Conservation (phyloP, 2,113 vertebrate genomes). For the Lathamus discolor region DNA sequence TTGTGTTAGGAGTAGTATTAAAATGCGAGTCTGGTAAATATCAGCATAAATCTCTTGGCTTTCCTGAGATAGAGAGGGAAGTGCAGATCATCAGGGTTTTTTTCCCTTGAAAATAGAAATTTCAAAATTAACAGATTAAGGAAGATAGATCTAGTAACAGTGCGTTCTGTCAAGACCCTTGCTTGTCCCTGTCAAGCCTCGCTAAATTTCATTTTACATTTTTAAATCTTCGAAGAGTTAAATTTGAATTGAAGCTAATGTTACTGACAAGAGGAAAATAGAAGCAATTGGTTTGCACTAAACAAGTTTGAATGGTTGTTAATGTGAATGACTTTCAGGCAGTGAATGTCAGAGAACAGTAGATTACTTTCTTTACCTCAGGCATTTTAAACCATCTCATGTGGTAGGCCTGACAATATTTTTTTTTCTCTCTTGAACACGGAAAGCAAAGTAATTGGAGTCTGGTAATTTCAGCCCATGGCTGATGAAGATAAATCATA, state of each 20-base stretch:
- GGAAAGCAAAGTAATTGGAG: constrained; percentile 78
- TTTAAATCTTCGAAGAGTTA: constrained; percentile 64
- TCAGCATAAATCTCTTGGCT: constrained; percentile 29
- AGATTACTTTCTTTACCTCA: constrained; percentile 81
- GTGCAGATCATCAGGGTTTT: background rate
- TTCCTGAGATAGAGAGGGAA: background rate
- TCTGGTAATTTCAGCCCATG: constrained; percentile 77
- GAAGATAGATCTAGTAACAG: constrained; percentile 25
- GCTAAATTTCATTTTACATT: constrained; percentile 41
- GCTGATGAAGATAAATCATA: constrained; percentile 81
- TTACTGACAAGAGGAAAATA: constrained; percentile 72
- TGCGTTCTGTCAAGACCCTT: constrained; percentile 22
- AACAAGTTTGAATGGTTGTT: constrained; percentile 79
- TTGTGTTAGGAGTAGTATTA: constrained; percentile 4
- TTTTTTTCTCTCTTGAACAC: constrained; percentile 48
- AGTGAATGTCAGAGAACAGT: constrained; percentile 76
- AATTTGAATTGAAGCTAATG: constrained; percentile 73
- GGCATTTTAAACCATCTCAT: constrained; percentile 76
- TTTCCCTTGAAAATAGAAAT: constrained; percentile 24
- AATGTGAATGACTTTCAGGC: constrained; percentile 78
- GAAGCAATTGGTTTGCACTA: constrained; percentile 75
- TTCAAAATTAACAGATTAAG: constrained; percentile 61
- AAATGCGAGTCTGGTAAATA: background rate
- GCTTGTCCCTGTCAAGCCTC: constrained; percentile 35
- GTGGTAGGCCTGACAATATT: constrained; percentile 66